These are phyloP conservation scores for Merodon equestris DNA, from an alignment of 2,888 invertebrate species.

Conservation along the genomic window DNA sequence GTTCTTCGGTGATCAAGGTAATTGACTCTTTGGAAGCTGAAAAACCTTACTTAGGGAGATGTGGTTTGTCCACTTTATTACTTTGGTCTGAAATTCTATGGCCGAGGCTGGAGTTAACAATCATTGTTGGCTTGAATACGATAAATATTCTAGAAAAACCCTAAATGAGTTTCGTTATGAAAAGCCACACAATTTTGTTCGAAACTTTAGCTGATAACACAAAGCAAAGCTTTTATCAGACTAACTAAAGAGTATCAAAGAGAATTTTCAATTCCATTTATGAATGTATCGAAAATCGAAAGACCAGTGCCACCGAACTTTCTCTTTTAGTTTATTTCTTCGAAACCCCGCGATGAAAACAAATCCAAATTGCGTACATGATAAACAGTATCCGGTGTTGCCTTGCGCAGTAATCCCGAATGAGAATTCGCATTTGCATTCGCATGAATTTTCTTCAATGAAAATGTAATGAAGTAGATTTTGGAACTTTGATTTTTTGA, in stretches of 20 bases:
- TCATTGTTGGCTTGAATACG: too few relatives aligned
- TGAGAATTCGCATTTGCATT: conserved; percentile 32
- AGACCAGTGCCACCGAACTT: background rate
- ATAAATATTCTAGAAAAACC: too few relatives aligned
- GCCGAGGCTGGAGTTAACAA: too few relatives aligned
- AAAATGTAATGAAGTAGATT: conserved; percentile 54
- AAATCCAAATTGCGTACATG: conserved; percentile 14
- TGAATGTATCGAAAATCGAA: conserved; percentile 37
- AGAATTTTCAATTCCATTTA: conserved; percentile 2
- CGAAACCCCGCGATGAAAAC: too few relatives aligned
- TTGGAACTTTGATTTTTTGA: conserved; percentile 53
- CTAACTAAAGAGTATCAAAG: background rate
- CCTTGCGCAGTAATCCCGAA: conserved; percentile 48
- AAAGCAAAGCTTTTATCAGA: conserved; percentile 10
- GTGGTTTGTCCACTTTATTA: too few relatives aligned
- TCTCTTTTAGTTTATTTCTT: background rate
- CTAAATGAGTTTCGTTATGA: too few relatives aligned
- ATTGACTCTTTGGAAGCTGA: too few relatives aligned
- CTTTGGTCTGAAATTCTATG: too few relatives aligned
- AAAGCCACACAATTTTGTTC: too few relatives aligned
- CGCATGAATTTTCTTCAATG: conserved; percentile 52
- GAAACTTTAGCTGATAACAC: conserved; percentile 10
- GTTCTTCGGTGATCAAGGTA: too few relatives aligned
- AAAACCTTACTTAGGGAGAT: too few relatives aligned
- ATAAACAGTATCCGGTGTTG: conserved; percentile 21